Base-by-base conservation (phyloP, 2,888 invertebrate genomes). In the Bimastos eiseni region DNA sequence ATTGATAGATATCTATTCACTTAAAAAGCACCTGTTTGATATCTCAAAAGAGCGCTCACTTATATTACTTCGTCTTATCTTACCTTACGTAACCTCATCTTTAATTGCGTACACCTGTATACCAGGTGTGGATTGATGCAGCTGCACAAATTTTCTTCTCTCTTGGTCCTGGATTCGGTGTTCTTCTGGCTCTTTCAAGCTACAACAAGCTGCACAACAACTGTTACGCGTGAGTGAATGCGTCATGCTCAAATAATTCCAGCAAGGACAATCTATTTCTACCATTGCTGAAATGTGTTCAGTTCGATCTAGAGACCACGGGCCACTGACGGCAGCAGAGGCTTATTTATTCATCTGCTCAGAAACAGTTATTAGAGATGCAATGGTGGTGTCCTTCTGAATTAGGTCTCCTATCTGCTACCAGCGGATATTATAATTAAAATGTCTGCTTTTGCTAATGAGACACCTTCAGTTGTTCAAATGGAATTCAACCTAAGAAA, bases 131-230 rank as follows among this genome's bases (percentile, higher is more conserved):
- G 98, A 97, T 98, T 91, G 98, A 98, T 94, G 98, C 98, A 0
- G 98, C 98, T 0, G 97, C 98, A 4, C 98, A 98, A 95, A 98
- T 98, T 93, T 98, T 98, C 96, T 98, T 98, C 96, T 98, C 98
- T 0, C 96, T 98, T 90, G 98, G 98, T 33, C 98, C 98, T 0
- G 98, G 98, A 4, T 98, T 98, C 94, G 98, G 98, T 34, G 98
- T 98, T 0, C 96, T 98, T 2, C 95, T 98, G 90, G 98, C 98
- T 0, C 96, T 98, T 21, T 97, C 98, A 92, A 98, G 98, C 95
- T 98, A 98, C 95, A 98, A 98, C 95, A 98, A 98, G 95, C 98
- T 98, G 95, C 97, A 98, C 95, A 98, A 98, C 95, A 98, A 98
- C 95, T 89, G 89, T 44, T 89, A 89, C 44, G 33, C 89, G 89